Percentiles rank a stretch among this genome's conserved stretches.
Conservation (phyloP, 2,797 vertebrate genomes). For the Staurois parvus region DNA sequence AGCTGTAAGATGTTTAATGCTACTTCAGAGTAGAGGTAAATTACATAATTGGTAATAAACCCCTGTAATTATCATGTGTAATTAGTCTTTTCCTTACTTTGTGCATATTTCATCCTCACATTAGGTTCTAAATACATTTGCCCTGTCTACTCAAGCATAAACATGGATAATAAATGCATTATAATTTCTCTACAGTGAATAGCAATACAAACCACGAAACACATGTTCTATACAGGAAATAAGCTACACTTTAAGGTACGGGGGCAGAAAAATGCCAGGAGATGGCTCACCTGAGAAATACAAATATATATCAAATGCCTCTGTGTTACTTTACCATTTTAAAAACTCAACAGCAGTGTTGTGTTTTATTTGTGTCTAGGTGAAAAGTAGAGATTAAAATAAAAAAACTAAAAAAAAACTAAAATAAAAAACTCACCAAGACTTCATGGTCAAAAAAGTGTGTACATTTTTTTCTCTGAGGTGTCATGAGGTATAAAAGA, state of each 20-base stretch:
- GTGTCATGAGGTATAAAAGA: no score
- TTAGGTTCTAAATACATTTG: slow-evolving; percentile 42
- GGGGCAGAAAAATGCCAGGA: not conserved
- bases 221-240: slow-evolving; percentile 6
- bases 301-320: no score
- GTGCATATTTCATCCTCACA: slow-evolving; percentile 26
- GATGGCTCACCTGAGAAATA: no score
- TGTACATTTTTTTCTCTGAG: no score
- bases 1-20: slow-evolving; percentile 48
- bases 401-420: no score
- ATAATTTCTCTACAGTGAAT: not conserved
- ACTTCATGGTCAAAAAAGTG: no score
- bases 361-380: no score
- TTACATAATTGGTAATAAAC: slow-evolving; percentile 50
- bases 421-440: no score
- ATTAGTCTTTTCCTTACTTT: slow-evolving; percentile 44
- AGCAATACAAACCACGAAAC: not conserved
- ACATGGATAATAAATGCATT: slow-evolving; percentile 34
- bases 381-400: no score
- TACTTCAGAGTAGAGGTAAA: slow-evolving; percentile 52
- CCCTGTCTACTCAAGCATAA: slow-evolving; percentile 35
- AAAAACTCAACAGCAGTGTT: no score
- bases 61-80: slow-evolving; percentile 51
- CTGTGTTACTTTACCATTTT: no score
- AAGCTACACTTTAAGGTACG: not conserved